A percentile compares a stretch with the other conserved stretches of the same genome.
Conservation (phyloP, 2,888 invertebrate species). For the Pristionchus entomophagus region DNA sequence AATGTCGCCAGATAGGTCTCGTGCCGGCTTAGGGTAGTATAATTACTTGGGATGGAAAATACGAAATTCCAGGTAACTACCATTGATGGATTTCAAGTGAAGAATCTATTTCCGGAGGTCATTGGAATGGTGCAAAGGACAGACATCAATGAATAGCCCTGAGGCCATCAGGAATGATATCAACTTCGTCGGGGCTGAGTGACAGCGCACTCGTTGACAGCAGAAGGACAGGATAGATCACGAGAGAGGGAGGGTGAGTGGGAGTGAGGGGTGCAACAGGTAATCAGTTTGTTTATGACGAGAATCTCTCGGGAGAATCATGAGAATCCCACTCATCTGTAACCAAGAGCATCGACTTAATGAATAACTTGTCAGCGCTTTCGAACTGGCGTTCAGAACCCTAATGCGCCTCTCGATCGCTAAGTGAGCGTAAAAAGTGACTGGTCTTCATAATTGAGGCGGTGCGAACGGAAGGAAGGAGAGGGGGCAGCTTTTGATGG, state of each 20-base stretch:
- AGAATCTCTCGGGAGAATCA: too few species aligned
- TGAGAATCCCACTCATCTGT: not conserved
- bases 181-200: not conserved
- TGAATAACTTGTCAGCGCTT: not conserved
- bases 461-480: constrained; percentile 7
- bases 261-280: not conserved
- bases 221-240: not conserved
- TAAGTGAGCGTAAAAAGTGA: constrained; percentile 27
- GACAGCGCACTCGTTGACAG: not conserved
- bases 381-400: not conserved
- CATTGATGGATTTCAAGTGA: too few species aligned
- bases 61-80: too few species aligned
- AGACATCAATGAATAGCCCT: too few species aligned
- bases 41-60: too few species aligned
- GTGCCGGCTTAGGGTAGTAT: too few species aligned
- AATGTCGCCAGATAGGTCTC: not conserved
- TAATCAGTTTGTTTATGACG: too few species aligned
- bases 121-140: too few species aligned
- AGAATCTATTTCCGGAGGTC: too few species aligned
- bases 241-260: not conserved
- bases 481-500: constrained; percentile 8
- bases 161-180: too few species aligned
- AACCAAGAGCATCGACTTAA: not conserved
- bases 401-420: not conserved
- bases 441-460: constrained; percentile 27